Evolutionary conservation across 1,140 invertebrate species (phyloP).

Genomic region (Scaptomyza hsui): DNA sequence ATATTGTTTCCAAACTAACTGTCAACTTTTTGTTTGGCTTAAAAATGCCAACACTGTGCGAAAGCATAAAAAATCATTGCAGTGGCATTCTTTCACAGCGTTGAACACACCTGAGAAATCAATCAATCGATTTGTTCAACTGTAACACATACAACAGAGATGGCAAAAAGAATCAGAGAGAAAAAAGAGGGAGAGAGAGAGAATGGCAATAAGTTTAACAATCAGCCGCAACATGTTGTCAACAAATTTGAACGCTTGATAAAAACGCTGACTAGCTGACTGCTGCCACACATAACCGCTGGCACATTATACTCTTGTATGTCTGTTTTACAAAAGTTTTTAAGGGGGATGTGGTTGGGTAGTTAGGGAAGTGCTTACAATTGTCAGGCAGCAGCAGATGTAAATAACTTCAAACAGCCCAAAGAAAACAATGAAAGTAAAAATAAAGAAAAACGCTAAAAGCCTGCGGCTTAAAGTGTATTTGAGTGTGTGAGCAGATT

Average conservation of each 20-base stretch:
- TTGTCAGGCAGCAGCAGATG: constrained; percentile 63
- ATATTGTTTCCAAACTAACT: not conserved
- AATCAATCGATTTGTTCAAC: constrained; percentile 80
- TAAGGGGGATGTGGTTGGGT: not conserved
- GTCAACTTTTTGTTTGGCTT: not conserved
- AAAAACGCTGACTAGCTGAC: constrained; percentile 61
- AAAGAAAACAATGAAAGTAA: constrained; percentile 44
- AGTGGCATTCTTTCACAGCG: constrained; percentile 28
- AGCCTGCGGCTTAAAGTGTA: constrained; percentile 36
- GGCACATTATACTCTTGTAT: constrained; percentile 38
- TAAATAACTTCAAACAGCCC: constrained; percentile 68
- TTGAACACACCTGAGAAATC: constrained; percentile 78
- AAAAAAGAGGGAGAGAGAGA: not conserved
- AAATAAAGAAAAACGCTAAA: constrained; percentile 40
- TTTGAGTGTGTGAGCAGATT: constrained; percentile 24
- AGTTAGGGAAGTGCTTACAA: constrained; percentile 31
- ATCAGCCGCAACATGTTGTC: constrained; percentile 76
- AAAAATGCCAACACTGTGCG: constrained; percentile 11
- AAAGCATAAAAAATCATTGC: constrained; percentile 46
- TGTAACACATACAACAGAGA: constrained; percentile 52
- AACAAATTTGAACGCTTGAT: constrained; percentile 75
- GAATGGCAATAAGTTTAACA: constrained; percentile 40
- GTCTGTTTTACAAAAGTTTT: constrained; percentile 12
- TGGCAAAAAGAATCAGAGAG: not conserved
- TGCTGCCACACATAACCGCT: constrained; percentile 53